Evolutionary conservation across 2,888 invertebrate species (phyloP), one percentile per base, ranked within the genome.

Genomic region (Agrochola lota): DNA sequence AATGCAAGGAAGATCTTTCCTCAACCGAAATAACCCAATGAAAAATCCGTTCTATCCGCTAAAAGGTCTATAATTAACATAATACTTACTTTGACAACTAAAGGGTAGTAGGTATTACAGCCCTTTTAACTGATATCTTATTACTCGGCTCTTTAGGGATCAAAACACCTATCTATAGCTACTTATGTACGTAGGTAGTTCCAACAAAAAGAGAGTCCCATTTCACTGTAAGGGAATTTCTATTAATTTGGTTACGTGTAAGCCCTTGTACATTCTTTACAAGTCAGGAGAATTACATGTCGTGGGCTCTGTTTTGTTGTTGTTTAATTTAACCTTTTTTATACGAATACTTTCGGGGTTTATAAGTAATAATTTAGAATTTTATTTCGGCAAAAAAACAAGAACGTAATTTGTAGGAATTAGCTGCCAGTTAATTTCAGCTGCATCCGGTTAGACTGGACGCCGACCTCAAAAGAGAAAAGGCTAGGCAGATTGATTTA

Each of bases 71-170:
- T 60, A 35, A 73, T 76, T 71, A 80, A 68, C 59, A 73, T 73
- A 67, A 76, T 86, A 77, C 78, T 78, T 70, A 67, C 57, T 75
- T 68, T 71, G 40, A 76, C 49, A 62, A 71, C 55, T 59, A 71
- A 79, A 60, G 69, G 59, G 15, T 59, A 40, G 15, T 30, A 60
- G 17, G 20, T 40, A 43, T 15, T 9, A 20, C 2, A 71, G 74
- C 62, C 72, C 59, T 70, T 76, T 52, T 68, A 15, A 43, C 55
- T 67, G 35, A 62, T 60, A 67, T 77, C 74, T 84, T 75, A 81
- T 87, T 80, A 81, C 66, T 59, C 20, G 43, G 20, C 71, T 78
- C 46, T 55, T 80, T 72, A 80, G 62, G 59, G 74, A 83, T 78
- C 30, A 80, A 80, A 80, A 81, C 71, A 86, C 52, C 26, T 75